Conservation (phyloP, 2,888 invertebrate genomes). For the Operophtera brumata region DNA sequence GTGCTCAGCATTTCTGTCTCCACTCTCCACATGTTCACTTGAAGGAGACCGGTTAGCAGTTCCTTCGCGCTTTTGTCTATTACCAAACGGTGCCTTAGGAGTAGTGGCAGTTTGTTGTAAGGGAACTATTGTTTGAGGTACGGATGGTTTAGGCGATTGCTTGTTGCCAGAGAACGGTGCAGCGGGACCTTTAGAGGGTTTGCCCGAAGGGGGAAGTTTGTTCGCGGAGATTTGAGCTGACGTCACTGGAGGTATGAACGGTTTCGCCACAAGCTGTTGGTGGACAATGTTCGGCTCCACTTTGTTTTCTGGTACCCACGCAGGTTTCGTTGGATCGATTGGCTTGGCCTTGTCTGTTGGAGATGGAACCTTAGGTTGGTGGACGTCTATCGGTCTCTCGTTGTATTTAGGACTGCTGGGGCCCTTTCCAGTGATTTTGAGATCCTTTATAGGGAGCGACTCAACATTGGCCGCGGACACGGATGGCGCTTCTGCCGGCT, state of each 20-base stretch:
- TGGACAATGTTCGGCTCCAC: constrained; percentile 34
- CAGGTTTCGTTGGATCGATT: constrained; percentile 56
- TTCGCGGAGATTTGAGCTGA: constrained; percentile 47
- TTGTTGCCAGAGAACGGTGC: constrained; percentile 73
- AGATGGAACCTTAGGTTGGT: constrained; percentile 45
- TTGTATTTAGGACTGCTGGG: constrained; percentile 66
- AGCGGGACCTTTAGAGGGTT: constrained; percentile 65
- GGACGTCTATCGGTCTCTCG: constrained; percentile 47
- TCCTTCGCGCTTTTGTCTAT: constrained; percentile 71
- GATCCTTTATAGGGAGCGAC: constrained; percentile 68
- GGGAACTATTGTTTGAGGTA: constrained; percentile 68
- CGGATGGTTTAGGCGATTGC: constrained; percentile 67
- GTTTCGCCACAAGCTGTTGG: constrained; percentile 45
- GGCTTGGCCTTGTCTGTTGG: constrained; percentile 58
- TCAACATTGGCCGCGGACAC: constrained; percentile 54
- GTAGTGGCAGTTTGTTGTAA: constrained; percentile 70
- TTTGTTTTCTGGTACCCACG: constrained; percentile 59
- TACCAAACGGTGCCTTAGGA: constrained; percentile 72
- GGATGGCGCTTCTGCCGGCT: constrained; percentile 47
- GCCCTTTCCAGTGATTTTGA: constrained; percentile 62
- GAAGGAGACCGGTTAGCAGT: constrained; percentile 64
- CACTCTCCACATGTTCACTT: constrained; percentile 53
- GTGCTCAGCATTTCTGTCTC: constrained; percentile 54
- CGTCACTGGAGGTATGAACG: constrained; percentile 54
- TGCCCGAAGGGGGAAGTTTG: constrained; percentile 57